Base-by-base conservation (phyloP, 2,888 invertebrate genomes). In the Fragum whitleyi region DNA sequence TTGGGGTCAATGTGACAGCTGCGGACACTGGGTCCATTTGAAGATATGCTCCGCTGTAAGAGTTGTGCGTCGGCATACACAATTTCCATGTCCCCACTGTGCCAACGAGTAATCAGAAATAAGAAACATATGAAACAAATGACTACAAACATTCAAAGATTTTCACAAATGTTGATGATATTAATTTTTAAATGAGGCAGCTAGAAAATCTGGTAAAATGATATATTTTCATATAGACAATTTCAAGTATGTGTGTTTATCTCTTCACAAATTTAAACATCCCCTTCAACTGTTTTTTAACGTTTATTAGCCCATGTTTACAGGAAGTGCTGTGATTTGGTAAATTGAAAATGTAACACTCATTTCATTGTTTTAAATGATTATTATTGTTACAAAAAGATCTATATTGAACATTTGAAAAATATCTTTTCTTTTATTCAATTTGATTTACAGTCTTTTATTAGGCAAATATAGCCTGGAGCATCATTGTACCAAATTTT, bases 1-100 rank as follows among this genome's bases (percentile, higher is more conserved):
- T 11, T 72, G 72, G 72, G 72, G 32, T 23, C 19, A 61, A n/a
- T 72, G 72, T 39, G 65, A 65, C 42, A 39, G 21, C 1, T 65
- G 65, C 21, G 65, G 29, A 26, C 65, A 65, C 21, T 65, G 65
- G 65, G 39, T 65, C 3, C 65, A 61, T 26, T 26, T 61, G 19
- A n/a, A 19, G 6, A 7, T 61, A 19, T 61, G 61, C 26, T 23
- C 61, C n/a, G 7, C n/a, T 3, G 32, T 9, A 16, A 36, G 42
- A 39, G 65, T 65, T 6, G 42, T 65, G 1, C 36, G 39, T 5
- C 2, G 65, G 32, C 61, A 61, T 11, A 61, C 23, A 23, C 3
- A 11, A 61, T 61, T 61, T 26, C 32, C 29, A 19, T 61, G 29
- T 32, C 61, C 61, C n/a, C 61, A 61, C 32, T 61, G 61, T 57